Percentiles rank a stretch among this genome's conserved stretches.
These are phyloP conservation scores for Falco cherrug DNA, from an alignment of 2,797 vertebrate genomes.

Conservation along the genomic window DNA sequence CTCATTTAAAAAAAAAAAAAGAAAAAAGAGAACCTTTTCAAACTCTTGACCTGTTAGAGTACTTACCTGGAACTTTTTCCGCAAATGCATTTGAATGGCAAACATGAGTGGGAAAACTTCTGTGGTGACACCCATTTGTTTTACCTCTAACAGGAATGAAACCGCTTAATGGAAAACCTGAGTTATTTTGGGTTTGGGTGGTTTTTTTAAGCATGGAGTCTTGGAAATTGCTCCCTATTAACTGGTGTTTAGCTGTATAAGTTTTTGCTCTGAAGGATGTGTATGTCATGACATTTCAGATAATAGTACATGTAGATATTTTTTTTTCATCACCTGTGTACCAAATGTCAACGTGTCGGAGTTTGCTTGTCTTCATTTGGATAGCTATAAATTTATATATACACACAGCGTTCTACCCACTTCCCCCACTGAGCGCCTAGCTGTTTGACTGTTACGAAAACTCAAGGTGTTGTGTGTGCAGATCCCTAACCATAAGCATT, in stretches of 20 bases:
- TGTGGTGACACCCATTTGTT: not conserved
- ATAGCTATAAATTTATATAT: constrained; percentile 57
- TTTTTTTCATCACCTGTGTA: not conserved
- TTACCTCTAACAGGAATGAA: not conserved
- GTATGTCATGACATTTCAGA: not conserved
- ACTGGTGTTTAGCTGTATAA: not conserved
- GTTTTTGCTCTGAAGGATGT: not conserved
- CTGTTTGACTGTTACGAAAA: constrained; percentile 58
- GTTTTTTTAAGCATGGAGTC: not conserved
- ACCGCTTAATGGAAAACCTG: not conserved
- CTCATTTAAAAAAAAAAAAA: not conserved
- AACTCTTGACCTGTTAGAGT: not conserved
- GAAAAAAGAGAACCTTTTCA: not conserved
- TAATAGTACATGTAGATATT: not conserved
- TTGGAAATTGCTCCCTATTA: not conserved
- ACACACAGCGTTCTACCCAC: constrained; percentile 50
- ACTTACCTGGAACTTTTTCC: not conserved
- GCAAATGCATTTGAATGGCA: not conserved
- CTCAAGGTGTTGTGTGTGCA: constrained; percentile 5
- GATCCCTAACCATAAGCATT: constrained; percentile 63
- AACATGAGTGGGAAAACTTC: not conserved
- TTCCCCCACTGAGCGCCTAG: constrained; percentile 26
- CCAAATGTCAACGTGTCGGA: not conserved
- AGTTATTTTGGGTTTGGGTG: too few relatives aligned
- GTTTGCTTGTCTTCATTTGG: constrained; percentile 51